Percentiles rank a stretch among this genome's conserved stretches.
phyloP scores from a whole-genome alignment of 2,888 invertebrate genomes.

The Mythimna vitellina region DNA sequence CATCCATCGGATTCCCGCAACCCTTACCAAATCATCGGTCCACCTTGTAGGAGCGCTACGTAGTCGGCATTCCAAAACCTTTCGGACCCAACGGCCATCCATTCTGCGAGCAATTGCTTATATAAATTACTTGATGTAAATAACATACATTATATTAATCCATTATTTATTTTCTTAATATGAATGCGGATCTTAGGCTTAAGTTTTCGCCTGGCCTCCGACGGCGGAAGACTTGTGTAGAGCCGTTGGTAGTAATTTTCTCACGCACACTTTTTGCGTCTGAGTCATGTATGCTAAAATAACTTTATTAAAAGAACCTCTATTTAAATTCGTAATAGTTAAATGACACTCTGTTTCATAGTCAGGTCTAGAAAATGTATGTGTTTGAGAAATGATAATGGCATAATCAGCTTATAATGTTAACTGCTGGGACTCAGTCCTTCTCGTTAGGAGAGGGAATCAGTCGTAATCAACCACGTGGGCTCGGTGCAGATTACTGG shows the following conservation, averaged over 20 bases:
- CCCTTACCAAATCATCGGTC: too few relatives aligned
- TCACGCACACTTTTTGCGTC: constrained; percentile 60
- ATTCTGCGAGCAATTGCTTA: too few relatives aligned
- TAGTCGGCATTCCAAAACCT: too few relatives aligned
- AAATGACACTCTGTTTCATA: background rate
- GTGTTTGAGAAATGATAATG: background rate
- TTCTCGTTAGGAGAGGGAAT: too few relatives aligned
- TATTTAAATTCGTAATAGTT: constrained; percentile 26
- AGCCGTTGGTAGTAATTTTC: constrained; percentile 64
- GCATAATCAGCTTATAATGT: too few relatives aligned
- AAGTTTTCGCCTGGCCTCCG: constrained; percentile 57
- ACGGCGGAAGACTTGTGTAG: constrained; percentile 55
- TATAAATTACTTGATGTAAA: background rate
- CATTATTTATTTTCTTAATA: constrained; percentile 8
- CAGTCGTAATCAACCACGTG: too few relatives aligned
- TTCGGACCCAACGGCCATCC: too few relatives aligned
- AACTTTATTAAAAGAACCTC: constrained; percentile 45
- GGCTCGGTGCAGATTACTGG: too few relatives aligned
- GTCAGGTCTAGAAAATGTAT: background rate
- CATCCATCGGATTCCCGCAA: too few relatives aligned
- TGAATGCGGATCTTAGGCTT: constrained; percentile 36
- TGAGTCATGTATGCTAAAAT: constrained; percentile 55
- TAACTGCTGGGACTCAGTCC: too few relatives aligned
- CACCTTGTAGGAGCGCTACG: too few relatives aligned
- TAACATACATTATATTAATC: background rate